Percentiles rank a stretch among this genome's conserved stretches.
Conservation (phyloP, 2,797 vertebrate genomes). For the Paguma larvata region DNA sequence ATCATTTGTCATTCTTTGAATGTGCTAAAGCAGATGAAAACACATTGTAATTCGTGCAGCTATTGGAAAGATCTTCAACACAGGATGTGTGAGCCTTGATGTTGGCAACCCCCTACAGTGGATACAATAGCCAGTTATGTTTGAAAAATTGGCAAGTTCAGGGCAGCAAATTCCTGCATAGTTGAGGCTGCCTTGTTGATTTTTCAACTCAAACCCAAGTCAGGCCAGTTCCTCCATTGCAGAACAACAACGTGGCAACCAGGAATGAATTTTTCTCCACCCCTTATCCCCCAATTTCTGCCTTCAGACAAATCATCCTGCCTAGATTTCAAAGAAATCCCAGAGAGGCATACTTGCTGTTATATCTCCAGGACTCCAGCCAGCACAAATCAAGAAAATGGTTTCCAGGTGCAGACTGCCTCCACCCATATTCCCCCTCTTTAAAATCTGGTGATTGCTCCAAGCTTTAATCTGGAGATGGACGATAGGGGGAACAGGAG, state of each 20-base stretch:
- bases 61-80: slow-evolving; percentile 51
- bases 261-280: slow-evolving; percentile 68
- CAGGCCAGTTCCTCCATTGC: slow-evolving; percentile 41
- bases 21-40: slow-evolving; percentile 51
- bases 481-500: slow-evolving; percentile 65
- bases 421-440: background rate
- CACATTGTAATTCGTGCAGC: slow-evolving; percentile 60
- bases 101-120: slow-evolving; percentile 59
- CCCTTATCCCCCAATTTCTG: background rate
- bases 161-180: slow-evolving; percentile 69
- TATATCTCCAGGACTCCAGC: slow-evolving; percentile 77
- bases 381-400: slow-evolving; percentile 84
- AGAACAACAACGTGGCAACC: slow-evolving; percentile 58
- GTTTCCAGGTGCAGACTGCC: slow-evolving; percentile 81
- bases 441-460: slow-evolving; percentile 67
- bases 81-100: background rate
- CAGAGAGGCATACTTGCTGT: slow-evolving; percentile 74
- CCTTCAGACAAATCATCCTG: slow-evolving; percentile 76
- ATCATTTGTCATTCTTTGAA: slow-evolving; percentile 61
- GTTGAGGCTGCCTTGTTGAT: slow-evolving; percentile 69
- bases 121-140: slow-evolving; percentile 64
- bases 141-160: slow-evolving; percentile 67
- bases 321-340: slow-evolving; percentile 82
- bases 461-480: slow-evolving; percentile 69
- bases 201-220: slow-evolving; percentile 66